Conservation (phyloP, 1,140 invertebrate species). For the Bombus vancouverensis region DNA sequence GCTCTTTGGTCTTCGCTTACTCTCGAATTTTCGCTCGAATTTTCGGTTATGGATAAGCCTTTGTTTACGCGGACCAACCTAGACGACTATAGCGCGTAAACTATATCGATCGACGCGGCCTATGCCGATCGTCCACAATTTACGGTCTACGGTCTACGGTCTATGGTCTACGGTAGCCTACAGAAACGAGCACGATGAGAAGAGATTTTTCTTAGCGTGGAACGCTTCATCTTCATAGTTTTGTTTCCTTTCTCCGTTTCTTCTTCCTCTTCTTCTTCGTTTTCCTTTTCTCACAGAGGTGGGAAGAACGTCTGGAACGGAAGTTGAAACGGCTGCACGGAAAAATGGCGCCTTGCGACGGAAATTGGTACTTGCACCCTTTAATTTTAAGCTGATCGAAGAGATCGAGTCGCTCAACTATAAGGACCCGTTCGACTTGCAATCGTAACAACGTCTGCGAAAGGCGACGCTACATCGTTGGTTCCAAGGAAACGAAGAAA, state of each 20-base stretch:
- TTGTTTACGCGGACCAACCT: not conserved
- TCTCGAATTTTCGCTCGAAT: not conserved
- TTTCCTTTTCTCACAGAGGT: not conserved
- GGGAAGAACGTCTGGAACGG: slow-evolving; percentile 46
- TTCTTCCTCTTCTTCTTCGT: not conserved
- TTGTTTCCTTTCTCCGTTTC: not conserved
- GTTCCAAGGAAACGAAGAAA: not conserved
- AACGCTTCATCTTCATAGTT: not conserved
- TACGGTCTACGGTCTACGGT: too few relatives aligned
- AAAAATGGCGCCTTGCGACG: slow-evolving; percentile 48
- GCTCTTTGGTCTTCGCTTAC: not conserved
- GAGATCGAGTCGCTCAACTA: slow-evolving; percentile 40
- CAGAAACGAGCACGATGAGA: not conserved
- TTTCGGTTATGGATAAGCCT: not conserved
- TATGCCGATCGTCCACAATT: not conserved
- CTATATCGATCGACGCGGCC: not conserved
- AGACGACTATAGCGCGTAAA: not conserved
- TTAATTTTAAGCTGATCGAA: slow-evolving; percentile 59
- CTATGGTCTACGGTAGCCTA: not conserved
- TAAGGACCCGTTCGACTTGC: not conserved
- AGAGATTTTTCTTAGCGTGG: not conserved
- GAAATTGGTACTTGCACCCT: slow-evolving; percentile 58
- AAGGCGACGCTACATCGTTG: not conserved
- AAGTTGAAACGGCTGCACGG: slow-evolving; percentile 58
- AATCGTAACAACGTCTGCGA: not conserved